phyloP scores from a whole-genome alignment of 2,888 invertebrate species.

The Osmoderma eremita region DNA sequence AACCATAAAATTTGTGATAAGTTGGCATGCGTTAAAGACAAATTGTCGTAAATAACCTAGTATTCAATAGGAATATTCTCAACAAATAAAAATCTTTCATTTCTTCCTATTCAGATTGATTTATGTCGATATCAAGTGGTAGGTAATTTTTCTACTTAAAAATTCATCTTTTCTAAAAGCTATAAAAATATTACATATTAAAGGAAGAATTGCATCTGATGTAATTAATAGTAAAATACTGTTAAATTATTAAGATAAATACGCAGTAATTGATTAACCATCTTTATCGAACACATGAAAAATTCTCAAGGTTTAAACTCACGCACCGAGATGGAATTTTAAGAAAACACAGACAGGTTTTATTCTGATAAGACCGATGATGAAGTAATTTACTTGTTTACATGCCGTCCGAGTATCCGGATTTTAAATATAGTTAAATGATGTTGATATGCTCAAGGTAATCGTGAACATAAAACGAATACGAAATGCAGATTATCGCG shows the following conservation, averaged over 20 bases:
- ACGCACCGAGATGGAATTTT: not conserved
- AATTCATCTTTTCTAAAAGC: too few relatives aligned
- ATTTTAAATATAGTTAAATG: not conserved
- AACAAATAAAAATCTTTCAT: too few relatives aligned
- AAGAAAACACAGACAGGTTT: not conserved
- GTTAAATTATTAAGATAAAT: not conserved
- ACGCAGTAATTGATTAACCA: not conserved
- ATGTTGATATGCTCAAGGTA: conserved; percentile 9
- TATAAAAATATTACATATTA: too few relatives aligned
- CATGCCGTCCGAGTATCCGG: not conserved
- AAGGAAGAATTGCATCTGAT: not conserved
- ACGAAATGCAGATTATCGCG: not conserved
- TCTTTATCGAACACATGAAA: not conserved
- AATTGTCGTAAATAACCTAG: too few relatives aligned
- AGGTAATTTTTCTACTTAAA: too few relatives aligned
- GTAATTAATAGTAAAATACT: not conserved
- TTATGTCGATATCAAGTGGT: too few relatives aligned
- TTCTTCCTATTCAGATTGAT: too few relatives aligned
- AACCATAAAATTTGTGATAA: not conserved
- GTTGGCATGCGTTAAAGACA: too few relatives aligned
- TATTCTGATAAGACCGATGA: not conserved
- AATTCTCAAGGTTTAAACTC: not conserved
- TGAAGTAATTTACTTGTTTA: conserved; percentile 2
- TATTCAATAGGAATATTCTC: too few relatives aligned
- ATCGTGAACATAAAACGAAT: not conserved